Base-by-base conservation (phyloP, 2,113 vertebrate genomes). In the Pavo muticus region DNA sequence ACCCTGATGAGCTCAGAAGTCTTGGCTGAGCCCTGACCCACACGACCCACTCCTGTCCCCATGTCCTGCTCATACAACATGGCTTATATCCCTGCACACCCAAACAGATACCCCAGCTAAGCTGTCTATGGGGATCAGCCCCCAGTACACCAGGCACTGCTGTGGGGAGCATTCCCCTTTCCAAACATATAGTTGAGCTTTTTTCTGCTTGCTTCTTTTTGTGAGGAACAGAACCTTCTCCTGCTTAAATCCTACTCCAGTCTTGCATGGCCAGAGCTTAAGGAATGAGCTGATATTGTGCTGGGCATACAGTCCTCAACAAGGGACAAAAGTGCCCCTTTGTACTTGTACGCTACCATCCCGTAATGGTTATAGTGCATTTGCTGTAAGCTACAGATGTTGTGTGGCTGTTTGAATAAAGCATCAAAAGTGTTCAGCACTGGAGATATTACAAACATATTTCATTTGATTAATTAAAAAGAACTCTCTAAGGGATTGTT, bases 401-500 rank as follows among this genome's bases (percentile, higher is more conserved):
- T 57, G 23, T 67, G 48, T 61, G n/a, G 59, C 61, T 93, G 90
- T 95, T 69, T 95, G 89, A 91, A 93, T 91, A 90, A 94, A 93
- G 89, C 64, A 78, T 86, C 72, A 70, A 68, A 94, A 89, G 79
- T 7, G 0, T 81, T 82, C 86, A 83, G 75, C 50, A 35, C 72
- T 68, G 81, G 64, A 93, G 52, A 96, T 96, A 95, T 80, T 91
- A 30, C 74, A 92, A 81, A 87, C 81, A 74, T 91, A 92, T 90
- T 95, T 94, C 69, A 95, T 87, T 94, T 97, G 87, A 93, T 94
- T 97, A 96, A 95, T 90, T 92, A 78, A 93, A 87, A 94, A 78
- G 57, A 88, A 60, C 3, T 94, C 84, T 74, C 94, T 63, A 61
- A 89, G 92, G 91, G 91, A 79, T 85, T 69, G 75, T 3, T 86